Percentiles rank a stretch among this genome's conserved stretches.
phyloP scores from a whole-genome alignment of 2,797 vertebrate genomes.

The Helarctos malayanus region DNA sequence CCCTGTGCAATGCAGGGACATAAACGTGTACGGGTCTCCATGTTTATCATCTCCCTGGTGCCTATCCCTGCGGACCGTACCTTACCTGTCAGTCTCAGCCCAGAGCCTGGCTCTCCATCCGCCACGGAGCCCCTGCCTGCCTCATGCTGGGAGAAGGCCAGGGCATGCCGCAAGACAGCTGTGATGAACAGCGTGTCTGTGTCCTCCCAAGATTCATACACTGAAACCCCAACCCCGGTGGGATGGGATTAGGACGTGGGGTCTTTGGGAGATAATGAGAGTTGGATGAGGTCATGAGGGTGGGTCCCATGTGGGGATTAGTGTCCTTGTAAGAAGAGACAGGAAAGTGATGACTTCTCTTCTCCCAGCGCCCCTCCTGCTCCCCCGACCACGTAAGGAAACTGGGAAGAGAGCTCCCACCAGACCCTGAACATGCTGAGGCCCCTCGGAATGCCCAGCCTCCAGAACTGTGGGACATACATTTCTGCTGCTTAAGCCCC shows the following conservation, averaged over 20 bases:
- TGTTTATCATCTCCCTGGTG: fast-evolving
- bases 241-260: background rate
- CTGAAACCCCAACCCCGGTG: background rate
- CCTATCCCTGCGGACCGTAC: too few relatives aligned
- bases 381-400: background rate
- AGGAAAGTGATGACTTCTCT: background rate
- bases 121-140: background rate
- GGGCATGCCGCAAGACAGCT: fast-evolving
- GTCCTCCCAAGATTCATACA: background rate
- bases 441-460: background rate
- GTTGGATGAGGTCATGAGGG: background rate
- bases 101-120: background rate
- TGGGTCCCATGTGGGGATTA: background rate
- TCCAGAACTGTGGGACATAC: background rate
- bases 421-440: background rate
- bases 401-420: background rate
- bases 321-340: background rate
- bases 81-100: background rate
- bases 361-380: background rate
- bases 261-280: background rate
- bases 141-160: background rate
- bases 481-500: background rate
- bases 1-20: background rate
- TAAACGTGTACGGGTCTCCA: background rate
- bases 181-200: background rate